Evolutionary conservation across 1,140 invertebrate genomes (phyloP).

Genomic region (Thalassaphorura encarpata): DNA sequence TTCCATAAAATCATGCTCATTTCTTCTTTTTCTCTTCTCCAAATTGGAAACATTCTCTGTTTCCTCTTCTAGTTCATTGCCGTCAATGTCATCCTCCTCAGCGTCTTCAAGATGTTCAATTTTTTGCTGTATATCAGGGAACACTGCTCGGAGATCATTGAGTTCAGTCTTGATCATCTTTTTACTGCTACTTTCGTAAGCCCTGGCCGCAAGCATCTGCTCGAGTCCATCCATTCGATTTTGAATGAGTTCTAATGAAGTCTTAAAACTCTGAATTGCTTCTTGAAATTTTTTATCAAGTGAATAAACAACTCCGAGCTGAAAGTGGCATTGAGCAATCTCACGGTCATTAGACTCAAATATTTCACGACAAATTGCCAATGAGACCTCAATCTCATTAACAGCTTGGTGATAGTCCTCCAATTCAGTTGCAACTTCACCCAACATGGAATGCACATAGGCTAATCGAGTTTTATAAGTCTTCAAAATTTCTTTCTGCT

Average conservation of each 20-base stretch:
- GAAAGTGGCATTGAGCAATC: slow-evolving; percentile 69
- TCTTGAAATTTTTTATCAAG: slow-evolving; percentile 58
- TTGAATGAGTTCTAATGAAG: slow-evolving; percentile 57
- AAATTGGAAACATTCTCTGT: slow-evolving; percentile 52
- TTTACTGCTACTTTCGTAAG: slow-evolving; percentile 1
- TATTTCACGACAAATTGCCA: slow-evolving; percentile 55
- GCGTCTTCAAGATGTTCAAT: slow-evolving; percentile 51
- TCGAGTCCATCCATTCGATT: slow-evolving; percentile 44
- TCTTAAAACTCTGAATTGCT: slow-evolving; percentile 59
- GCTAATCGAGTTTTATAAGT: slow-evolving; percentile 48
- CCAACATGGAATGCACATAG: slow-evolving; percentile 64
- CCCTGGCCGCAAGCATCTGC: slow-evolving; percentile 6
- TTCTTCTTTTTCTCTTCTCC: slow-evolving; percentile 40
- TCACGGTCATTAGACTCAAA: slow-evolving; percentile 48
- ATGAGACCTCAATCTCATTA: slow-evolving; percentile 59
- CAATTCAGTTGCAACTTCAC: slow-evolving; percentile 69
- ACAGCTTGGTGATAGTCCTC: slow-evolving; percentile 69
- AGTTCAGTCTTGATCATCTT: slow-evolving; percentile 33
- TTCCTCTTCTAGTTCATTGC: not conserved
- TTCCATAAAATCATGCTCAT: too few relatives aligned
- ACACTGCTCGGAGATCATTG: slow-evolving; percentile 60
- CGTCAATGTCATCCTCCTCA: slow-evolving; percentile 18
- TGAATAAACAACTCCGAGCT: slow-evolving; percentile 60
- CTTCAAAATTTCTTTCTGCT: slow-evolving; percentile 20
- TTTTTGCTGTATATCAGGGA: slow-evolving; percentile 77